Evolutionary conservation across 2,797 vertebrate species (phyloP), one percentile per base, ranked within the genome.

Genomic region (Pelobates cultripes): DNA sequence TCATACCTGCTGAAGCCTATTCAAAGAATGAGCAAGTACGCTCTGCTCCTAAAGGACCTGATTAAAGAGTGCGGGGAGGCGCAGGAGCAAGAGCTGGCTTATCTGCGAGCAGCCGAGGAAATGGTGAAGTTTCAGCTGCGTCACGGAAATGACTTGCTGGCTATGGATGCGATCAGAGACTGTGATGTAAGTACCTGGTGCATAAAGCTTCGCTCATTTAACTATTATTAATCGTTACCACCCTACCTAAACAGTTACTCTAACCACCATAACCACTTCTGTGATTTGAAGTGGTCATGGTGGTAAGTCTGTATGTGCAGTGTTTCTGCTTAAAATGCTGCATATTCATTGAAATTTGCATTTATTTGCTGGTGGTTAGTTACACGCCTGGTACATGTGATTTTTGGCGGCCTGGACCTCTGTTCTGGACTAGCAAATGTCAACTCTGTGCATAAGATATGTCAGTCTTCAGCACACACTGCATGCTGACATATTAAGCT

Each of bases 1-100:
- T 95, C 95, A 57, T 95, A 95, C 87, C 87, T 95, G 77, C 88
- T 95, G 75, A 95, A 95, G 75, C 95, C 95, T 68, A 93, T 95
- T 84, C 95, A 95, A 85, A 89, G 94, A 72, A 95, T 95, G 94
- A 94, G 94, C 89, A 95, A 95, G 82, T 95, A 95, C 0, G 93
- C 92, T 0, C 85, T 95, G 28, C 91, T 95, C 14, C 89, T 95
- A 43, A 94, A 94, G 83, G 94, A 95, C 85, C 91, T 95, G 81
- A 92, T 90, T 4, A 90, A 90, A 86, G 91, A 94, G 81, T 94
- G 93, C 1, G 88, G 86, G 0, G 90, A 93, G 85, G 91, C 91
- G 0, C 89, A 92, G 0, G 87, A 88, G 43, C 94, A 91, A 79
- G 88, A 87, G 86, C 82, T 87, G 28, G 60, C 14, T 4, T 83